Evolutionary conservation across 2,113 vertebrate species (phyloP).

Genomic region (Heterocephalus glaber): DNA sequence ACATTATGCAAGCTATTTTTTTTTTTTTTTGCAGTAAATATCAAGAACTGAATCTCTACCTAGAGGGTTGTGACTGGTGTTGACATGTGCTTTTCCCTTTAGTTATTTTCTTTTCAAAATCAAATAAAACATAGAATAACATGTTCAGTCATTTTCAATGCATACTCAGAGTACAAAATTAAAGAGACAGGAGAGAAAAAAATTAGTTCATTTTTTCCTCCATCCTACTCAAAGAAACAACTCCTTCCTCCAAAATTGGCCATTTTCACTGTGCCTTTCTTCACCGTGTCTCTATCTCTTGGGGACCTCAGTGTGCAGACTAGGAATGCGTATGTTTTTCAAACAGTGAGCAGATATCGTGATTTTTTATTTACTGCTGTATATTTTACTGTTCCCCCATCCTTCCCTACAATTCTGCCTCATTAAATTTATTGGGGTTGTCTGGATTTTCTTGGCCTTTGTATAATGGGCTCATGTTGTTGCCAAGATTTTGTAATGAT

Average conservation of each 20-base stretch:
- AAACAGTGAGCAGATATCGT: not conserved
- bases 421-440: not conserved
- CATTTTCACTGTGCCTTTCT: rapidly evolving
- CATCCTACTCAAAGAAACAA: not conserved
- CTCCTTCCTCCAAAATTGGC: not conserved
- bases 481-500: not conserved
- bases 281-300: not conserved
- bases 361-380: not conserved
- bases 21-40: not conserved
- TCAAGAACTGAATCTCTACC: not conserved
- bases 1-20: not conserved
- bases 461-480: not conserved
- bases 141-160: not conserved
- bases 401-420: not conserved
- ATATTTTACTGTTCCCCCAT: not conserved
- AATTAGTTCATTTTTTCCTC: not conserved
- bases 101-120: constrained; percentile 29
- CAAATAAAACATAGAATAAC: not conserved
- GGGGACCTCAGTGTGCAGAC: not conserved
- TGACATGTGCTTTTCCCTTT: not conserved
- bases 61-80: not conserved
- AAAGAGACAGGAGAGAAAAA: not conserved
- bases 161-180: not conserved
- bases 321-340: not conserved
- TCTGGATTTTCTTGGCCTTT: not conserved